A percentile compares a stretch with the other conserved stretches of the same genome.
Evolutionary conservation across 2,888 invertebrate genomes (phyloP).

Genomic region (Globia sparganii): DNA sequence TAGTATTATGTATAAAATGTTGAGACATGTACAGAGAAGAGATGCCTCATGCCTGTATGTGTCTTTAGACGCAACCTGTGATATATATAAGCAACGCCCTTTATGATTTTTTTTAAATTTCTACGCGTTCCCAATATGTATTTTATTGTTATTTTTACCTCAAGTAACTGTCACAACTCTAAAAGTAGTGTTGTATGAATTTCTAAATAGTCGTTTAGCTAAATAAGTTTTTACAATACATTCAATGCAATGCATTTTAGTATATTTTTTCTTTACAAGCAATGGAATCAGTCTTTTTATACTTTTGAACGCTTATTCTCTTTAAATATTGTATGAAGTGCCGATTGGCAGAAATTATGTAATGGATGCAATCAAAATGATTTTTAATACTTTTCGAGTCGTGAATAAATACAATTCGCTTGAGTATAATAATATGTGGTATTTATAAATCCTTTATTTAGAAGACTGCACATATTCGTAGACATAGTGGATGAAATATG

Average conservation of each 20-base stretch:
- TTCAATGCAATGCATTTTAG: conserved; percentile 15
- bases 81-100: conserved; percentile 79
- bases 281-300: background rate
- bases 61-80: conserved; percentile 81
- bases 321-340: conserved; percentile 12
- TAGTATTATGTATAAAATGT: conserved; percentile 71
- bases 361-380: background rate
- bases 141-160: conserved; percentile 10
- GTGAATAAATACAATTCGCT: background rate
- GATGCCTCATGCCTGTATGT: conserved; percentile 66
- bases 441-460: conserved; percentile 36
- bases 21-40: conserved; percentile 70
- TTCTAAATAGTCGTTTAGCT: conserved; percentile 9
- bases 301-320: background rate
- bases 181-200: conserved; percentile 15
- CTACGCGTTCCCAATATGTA: conserved; percentile 35
- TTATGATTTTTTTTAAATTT: conserved; percentile 52
- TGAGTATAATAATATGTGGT: conserved; percentile 23
- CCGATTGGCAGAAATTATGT: background rate
- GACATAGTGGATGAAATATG: conserved; percentile 44
- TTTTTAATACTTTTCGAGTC: background rate
- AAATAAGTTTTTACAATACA: conserved; percentile 23
- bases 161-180: conserved; percentile 25
- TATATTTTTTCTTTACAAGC: background rate
- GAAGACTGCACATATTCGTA: conserved; percentile 54